Percentiles rank a stretch among this genome's conserved stretches.
Evolutionary conservation across 2,888 invertebrate genomes (phyloP).

Genomic region (Branchellion lobata): DNA sequence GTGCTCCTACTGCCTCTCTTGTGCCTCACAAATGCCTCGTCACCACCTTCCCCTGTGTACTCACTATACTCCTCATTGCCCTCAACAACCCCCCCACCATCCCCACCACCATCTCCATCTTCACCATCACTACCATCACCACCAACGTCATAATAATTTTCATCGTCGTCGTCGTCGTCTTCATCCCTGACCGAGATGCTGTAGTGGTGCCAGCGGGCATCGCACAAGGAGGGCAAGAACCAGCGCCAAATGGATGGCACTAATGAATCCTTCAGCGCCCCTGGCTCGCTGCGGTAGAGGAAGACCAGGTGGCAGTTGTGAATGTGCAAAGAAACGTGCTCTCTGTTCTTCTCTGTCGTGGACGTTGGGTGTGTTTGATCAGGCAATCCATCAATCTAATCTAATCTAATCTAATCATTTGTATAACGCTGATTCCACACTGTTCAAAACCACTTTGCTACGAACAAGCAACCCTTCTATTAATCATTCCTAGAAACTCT

Average conservation of each 20-base stretch:
- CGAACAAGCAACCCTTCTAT: too few relatives aligned
- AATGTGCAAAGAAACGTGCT: constrained; percentile 95
- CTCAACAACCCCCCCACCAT: neutral
- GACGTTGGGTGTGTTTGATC: too few relatives aligned
- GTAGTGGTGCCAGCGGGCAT: constrained; percentile 98
- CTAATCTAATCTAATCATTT: too few relatives aligned
- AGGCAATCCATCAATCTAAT: too few relatives aligned
- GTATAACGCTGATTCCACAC: neutral
- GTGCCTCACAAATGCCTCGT: neutral
- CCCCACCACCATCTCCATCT: neutral
- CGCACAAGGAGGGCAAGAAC: constrained; percentile 89
- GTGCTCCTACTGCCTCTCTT: neutral
- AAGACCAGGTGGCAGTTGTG: constrained; percentile 94
- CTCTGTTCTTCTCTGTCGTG: constrained; percentile 90
- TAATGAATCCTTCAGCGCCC: constrained; percentile 61
- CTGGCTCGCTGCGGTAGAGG: constrained; percentile 78
- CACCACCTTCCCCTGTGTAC: neutral
- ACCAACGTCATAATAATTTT: neutral
- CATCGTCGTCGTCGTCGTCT: neutral
- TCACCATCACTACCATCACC: neutral
- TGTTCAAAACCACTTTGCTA: too few relatives aligned
- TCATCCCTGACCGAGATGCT: constrained; percentile 74
- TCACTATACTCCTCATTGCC: neutral
- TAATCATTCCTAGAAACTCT: too few relatives aligned
- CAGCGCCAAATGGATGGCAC: constrained; percentile 98